phyloP scores from a whole-genome alignment of 2,113 vertebrate genomes.

The Tringa solitaria region DNA sequence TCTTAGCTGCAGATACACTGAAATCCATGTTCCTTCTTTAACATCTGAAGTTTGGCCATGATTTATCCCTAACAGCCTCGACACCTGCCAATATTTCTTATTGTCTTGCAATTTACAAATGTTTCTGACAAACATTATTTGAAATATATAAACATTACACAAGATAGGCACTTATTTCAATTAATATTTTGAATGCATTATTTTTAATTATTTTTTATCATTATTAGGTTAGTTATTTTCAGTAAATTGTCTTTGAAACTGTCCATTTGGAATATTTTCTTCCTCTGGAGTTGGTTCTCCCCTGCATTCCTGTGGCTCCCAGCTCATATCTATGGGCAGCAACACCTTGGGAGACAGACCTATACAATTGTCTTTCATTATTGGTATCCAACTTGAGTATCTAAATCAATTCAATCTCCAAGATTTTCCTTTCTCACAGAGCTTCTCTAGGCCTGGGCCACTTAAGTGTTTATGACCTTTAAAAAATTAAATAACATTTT shows the following conservation, averaged over 20 bases:
- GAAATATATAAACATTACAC: neutral
- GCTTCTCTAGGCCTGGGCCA: neutral
- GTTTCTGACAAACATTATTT: neutral
- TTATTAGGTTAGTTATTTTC: neutral
- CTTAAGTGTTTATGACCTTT: neutral
- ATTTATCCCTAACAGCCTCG: neutral
- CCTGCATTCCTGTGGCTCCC: neutral
- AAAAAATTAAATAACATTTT: neutral
- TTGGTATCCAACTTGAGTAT: neutral
- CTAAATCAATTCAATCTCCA: neutral
- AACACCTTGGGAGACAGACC: neutral
- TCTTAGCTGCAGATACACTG: neutral
- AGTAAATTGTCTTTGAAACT: neutral
- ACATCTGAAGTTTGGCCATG: neutral
- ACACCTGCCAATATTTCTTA: neutral
- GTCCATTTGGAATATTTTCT: neutral
- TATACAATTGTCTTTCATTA: neutral
- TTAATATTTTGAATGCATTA: neutral
- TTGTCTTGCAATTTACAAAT: neutral
- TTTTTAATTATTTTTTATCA: neutral
- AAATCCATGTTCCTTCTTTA: neutral
- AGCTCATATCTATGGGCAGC: neutral
- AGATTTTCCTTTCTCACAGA: neutral
- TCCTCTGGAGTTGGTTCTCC: neutral
- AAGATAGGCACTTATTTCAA: neutral